phyloP scores from a whole-genome alignment of 2,113 vertebrate species.

The Sapayoa aenigma region DNA sequence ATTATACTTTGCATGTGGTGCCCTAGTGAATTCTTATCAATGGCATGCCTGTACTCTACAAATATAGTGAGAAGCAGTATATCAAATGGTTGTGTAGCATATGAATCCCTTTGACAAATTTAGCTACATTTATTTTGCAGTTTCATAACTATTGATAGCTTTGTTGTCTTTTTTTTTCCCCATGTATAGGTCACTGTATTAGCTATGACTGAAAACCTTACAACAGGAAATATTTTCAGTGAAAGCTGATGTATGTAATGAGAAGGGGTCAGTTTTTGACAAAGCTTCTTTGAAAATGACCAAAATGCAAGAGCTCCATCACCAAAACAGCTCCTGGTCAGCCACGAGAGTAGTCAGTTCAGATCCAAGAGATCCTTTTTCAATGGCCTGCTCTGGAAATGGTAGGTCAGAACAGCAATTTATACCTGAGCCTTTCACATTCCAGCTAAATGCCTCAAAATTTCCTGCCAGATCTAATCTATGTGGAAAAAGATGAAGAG shows the following conservation, averaged over 20 bases:
- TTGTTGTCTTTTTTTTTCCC: background rate
- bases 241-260: background rate
- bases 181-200: background rate
- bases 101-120: background rate
- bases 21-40: background rate
- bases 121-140: background rate
- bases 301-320: background rate
- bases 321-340: background rate
- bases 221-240: background rate
- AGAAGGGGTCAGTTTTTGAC: background rate
- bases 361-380: background rate
- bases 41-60: background rate
- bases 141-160: background rate
- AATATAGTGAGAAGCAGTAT: background rate
- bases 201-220: background rate
- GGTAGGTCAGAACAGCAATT: background rate
- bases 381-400: background rate
- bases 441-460: constrained; percentile 38
- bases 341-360: background rate
- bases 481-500: background rate
- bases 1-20: background rate
- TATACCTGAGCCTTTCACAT: constrained; percentile 32
- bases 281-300: background rate
- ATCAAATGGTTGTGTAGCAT: background rate
- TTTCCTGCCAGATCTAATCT: constrained; percentile 27